These are phyloP conservation scores for Eidolon dupreanum DNA, from an alignment of 2,797 vertebrate genomes.

Conservation along the genomic window DNA sequence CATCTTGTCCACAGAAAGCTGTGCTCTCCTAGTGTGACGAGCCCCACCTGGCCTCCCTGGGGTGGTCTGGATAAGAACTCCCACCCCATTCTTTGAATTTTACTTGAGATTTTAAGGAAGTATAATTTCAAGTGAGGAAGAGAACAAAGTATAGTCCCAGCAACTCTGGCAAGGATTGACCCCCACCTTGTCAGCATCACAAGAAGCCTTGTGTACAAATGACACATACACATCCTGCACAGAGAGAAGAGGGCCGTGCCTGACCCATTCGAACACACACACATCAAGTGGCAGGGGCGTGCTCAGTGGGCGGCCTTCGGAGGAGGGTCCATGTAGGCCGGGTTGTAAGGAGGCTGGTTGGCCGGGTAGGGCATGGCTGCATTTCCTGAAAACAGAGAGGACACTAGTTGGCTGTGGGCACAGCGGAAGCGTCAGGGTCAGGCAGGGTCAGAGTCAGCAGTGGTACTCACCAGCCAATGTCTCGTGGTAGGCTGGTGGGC, in stretches of 20 bases:
- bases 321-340: constrained; percentile 88
- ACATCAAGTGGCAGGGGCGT: background rate
- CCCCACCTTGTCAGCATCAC: background rate
- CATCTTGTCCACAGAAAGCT: background rate
- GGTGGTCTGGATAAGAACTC: background rate
- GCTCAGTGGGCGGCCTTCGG: constrained; percentile 86
- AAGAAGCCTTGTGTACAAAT: background rate
- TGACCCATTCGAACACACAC: background rate
- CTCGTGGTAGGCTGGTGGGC: constrained; percentile 86
- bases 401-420: background rate
- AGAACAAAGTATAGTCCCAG: constrained; percentile 5
- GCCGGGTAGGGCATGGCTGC: constrained; percentile 80
- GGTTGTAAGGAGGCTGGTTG: constrained; percentile 94
- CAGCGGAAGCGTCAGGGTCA: rapidly evolving
- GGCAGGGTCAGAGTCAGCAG: background rate
- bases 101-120: constrained; percentile 31
- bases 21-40: background rate
- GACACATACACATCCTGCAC: background rate
- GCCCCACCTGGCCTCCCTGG: background rate
- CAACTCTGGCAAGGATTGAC: background rate
- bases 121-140: constrained; percentile 51
- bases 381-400: constrained; percentile 79
- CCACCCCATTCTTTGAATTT: background rate
- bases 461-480: constrained; percentile 83
- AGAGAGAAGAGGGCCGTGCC: background rate